Conservation (phyloP, 2,888 invertebrate genomes). For the Rhynchonema sp. region DNA sequence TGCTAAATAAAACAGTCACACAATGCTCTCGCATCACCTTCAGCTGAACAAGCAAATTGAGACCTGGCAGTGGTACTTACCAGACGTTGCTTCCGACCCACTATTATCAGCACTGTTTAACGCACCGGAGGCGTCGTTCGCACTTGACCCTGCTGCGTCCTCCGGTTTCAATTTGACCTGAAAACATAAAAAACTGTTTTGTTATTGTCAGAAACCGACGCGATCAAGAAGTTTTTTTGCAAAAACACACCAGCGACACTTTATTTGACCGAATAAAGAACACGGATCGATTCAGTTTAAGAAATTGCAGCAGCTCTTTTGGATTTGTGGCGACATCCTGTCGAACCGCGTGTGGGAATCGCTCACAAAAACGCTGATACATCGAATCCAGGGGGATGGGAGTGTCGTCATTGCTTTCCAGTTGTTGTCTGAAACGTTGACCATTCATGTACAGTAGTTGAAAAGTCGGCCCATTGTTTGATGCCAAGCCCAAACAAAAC, state of each 20-base stretch:
- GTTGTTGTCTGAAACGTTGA: too few species aligned
- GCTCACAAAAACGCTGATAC: constrained; percentile 23
- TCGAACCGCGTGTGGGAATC: constrained; percentile 24
- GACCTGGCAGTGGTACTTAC: not conserved
- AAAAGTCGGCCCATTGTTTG: too few species aligned
- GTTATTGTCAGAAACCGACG: too few species aligned
- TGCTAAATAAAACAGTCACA: too few species aligned
- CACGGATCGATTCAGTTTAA: constrained; percentile 77
- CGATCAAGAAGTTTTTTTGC: too few species aligned
- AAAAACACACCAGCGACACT: constrained; percentile 23
- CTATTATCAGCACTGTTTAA: not conserved
- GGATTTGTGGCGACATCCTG: constrained; percentile 62
- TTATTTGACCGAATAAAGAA: constrained; percentile 81
- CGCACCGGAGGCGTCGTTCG: constrained; percentile 11
- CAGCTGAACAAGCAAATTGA: too few species aligned
- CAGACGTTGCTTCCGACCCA: not conserved
- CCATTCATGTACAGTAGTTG: too few species aligned
- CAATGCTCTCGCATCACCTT: too few species aligned
- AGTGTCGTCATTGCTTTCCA: constrained; percentile 19
- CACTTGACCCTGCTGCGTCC: not conserved
- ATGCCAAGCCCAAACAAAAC: too few species aligned
- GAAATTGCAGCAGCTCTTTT: constrained; percentile 66
- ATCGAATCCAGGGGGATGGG: constrained; percentile 25
- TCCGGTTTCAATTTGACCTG: not conserved
- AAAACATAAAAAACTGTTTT: too few species aligned